phyloP scores from a whole-genome alignment of 53 echinoderm and acorn worm species.

The Mesocentrotus franciscanus region DNA sequence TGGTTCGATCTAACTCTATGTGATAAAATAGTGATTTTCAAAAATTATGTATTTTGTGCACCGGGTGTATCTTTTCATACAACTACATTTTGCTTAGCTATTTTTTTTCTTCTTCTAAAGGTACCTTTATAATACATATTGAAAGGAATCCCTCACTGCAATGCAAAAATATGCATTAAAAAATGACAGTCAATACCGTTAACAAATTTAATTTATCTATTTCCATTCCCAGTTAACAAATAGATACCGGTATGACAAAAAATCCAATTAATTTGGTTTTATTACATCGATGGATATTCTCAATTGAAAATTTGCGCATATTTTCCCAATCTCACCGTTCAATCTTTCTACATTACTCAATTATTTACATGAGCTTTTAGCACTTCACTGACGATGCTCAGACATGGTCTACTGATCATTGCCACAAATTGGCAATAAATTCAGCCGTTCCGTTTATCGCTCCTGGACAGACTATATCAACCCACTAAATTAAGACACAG shows the following conservation, averaged over 20 bases:
- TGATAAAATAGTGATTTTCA: too few relatives aligned
- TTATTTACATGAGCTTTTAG: not conserved
- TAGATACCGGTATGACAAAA: not conserved
- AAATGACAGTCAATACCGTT: too few relatives aligned
- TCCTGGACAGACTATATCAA: not conserved
- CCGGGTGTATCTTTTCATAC: too few relatives aligned
- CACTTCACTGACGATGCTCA: not conserved
- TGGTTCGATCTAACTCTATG: too few relatives aligned
- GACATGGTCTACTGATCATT: not conserved
- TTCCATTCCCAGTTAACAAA: not conserved
- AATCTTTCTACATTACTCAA: not conserved
- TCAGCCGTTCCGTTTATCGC: conserved; percentile 28
- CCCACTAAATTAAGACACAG: conserved; percentile 28
- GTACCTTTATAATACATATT: too few relatives aligned
- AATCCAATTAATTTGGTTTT: conserved; percentile 3
- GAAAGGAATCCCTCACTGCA: too few relatives aligned
- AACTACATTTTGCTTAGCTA: too few relatives aligned
- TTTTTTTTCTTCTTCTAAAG: too few relatives aligned
- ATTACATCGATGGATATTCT: not conserved
- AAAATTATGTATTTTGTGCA: too few relatives aligned
- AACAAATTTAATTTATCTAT: too few relatives aligned
- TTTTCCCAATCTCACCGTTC: not conserved
- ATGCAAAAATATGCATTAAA: too few relatives aligned
- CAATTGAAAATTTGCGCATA: not conserved
- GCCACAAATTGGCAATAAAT: conserved; percentile 49